These are phyloP conservation scores for Temnothorax unifasciatus DNA, from an alignment of 2,888 invertebrate genomes.

Conservation along the genomic window DNA sequence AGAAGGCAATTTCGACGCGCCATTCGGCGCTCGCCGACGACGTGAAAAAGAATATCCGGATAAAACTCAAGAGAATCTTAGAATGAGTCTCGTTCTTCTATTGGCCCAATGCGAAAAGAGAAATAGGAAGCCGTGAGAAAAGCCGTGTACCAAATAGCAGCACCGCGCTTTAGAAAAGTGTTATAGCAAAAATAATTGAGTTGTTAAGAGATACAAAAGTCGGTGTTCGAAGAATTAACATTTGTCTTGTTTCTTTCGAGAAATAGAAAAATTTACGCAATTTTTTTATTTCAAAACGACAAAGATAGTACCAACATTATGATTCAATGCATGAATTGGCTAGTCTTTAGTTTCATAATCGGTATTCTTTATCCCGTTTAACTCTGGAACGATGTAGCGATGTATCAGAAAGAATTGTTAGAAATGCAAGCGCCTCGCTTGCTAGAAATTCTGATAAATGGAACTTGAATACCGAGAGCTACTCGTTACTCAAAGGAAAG, in stretches of 20 bases:
- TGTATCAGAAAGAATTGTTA: constrained; percentile 36
- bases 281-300: background rate
- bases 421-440: constrained; percentile 22
- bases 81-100: constrained; percentile 31
- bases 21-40: constrained; percentile 61
- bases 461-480: constrained; percentile 31
- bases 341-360: constrained; percentile 26
- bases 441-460: constrained; percentile 40
- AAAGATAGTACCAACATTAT: constrained; percentile 6
- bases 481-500: constrained; percentile 23
- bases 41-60: constrained; percentile 63
- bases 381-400: background rate
- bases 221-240: background rate
- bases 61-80: constrained; percentile 59
- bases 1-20: constrained; percentile 67
- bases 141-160: background rate
- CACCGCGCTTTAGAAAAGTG: background rate
- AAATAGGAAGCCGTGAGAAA: constrained; percentile 35
- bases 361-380: constrained; percentile 28
- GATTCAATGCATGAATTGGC: constrained; percentile 6
- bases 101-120: constrained; percentile 24
- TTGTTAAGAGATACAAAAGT: constrained; percentile 2
- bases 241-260: background rate
- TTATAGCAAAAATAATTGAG: constrained; percentile 28
- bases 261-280: background rate